Conservation (phyloP, 2,888 invertebrate genomes). For the Parascotia fuliginaria region DNA sequence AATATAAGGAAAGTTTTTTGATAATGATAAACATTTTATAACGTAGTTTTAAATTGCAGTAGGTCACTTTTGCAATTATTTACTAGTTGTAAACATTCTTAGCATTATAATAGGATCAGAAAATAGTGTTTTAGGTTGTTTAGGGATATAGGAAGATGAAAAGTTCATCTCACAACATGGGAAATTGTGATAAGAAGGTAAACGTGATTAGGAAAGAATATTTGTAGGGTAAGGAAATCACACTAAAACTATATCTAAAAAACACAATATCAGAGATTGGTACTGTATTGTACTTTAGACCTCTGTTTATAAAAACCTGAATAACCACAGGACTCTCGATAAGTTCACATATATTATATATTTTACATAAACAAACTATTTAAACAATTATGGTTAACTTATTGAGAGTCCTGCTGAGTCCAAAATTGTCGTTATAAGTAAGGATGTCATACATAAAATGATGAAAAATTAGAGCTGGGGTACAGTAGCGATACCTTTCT, state of each 20-base stretch:
- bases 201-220: background rate
- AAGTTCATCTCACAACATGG: background rate
- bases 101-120: background rate
- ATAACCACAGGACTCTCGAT: constrained; percentile 52
- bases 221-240: background rate
- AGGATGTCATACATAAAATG: constrained; percentile 46
- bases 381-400: background rate
- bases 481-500: constrained; percentile 74
- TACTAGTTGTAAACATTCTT: background rate
- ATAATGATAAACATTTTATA: background rate
- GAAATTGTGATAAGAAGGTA: background rate
- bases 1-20: background rate
- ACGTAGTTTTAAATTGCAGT: background rate
- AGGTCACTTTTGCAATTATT: constrained; percentile 8
- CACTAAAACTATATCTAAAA: constrained; percentile 42
- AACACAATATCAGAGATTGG: constrained; percentile 62
- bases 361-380: background rate
- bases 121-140: too few relatives aligned
- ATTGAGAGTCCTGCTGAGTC: constrained; percentile 51
- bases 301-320: constrained; percentile 47
- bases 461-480: constrained; percentile 54
- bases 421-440: constrained; percentile 44
- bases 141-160: background rate
- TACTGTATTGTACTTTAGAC: constrained; percentile 77
- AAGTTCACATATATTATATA: background rate